phyloP scores from a whole-genome alignment of 2,113 vertebrate genomes.

The Desmodus rotundus region DNA sequence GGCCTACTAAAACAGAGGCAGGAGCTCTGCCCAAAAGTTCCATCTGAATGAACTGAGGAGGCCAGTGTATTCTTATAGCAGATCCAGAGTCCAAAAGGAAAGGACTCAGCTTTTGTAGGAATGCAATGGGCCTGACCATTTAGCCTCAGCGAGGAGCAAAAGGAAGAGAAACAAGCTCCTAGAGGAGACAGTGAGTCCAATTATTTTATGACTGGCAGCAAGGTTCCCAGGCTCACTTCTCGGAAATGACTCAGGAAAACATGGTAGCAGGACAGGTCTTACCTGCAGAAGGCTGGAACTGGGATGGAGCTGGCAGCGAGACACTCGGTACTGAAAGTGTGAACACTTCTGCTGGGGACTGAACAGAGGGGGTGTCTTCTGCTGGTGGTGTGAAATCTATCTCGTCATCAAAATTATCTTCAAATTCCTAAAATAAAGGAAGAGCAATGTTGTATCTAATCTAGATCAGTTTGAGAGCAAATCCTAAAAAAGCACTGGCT shows the following conservation, averaged over 20 bases:
- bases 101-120: not conserved
- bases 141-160: not conserved
- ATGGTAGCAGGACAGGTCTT: not conserved
- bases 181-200: not conserved
- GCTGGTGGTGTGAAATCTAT: conserved; percentile 98
- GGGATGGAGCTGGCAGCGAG: conserved; percentile 89
- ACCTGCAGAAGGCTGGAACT: conserved; percentile 91
- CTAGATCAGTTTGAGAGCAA: not conserved
- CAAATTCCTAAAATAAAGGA: conserved; percentile 89
- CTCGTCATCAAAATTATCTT: conserved; percentile 98
- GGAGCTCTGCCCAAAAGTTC: not conserved
- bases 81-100: not conserved
- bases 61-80: not conserved
- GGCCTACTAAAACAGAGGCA: not conserved
- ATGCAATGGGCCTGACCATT: not conserved
- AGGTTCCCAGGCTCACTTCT: not conserved
- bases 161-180: not conserved
- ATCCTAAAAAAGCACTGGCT: not conserved
- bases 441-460: not conserved
- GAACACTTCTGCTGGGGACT: conserved; percentile 96
- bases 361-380: conserved; percentile 96
- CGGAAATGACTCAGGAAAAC: not conserved
- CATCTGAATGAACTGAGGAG: not conserved
- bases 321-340: conserved; percentile 92
- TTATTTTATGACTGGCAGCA: not conserved